These are phyloP conservation scores for Capromys pilorides DNA, from an alignment of 2,797 vertebrate genomes.

Conservation along the genomic window DNA sequence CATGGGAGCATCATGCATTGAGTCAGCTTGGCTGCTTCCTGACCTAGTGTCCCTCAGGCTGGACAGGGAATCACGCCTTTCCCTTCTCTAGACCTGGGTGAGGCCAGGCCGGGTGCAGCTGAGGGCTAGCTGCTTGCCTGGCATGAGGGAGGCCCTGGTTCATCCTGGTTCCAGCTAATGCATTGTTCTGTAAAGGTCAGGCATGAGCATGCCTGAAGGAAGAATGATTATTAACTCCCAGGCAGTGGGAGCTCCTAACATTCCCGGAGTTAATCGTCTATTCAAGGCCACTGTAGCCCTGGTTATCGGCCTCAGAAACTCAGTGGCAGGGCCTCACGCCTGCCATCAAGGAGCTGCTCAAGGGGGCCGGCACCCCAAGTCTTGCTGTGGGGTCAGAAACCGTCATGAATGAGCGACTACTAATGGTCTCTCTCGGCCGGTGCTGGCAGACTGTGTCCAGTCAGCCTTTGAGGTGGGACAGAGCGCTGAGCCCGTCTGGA, in stretches of 20 bases:
- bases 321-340: not conserved
- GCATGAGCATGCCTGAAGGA: not conserved
- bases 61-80: not conserved
- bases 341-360: not conserved
- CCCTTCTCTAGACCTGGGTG: not conserved
- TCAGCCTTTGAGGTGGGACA: not conserved
- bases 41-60: not conserved
- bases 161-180: not conserved
- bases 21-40: not conserved
- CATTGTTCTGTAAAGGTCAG: not conserved
- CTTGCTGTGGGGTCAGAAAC: not conserved
- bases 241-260: accelerated
- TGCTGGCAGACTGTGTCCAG: not conserved
- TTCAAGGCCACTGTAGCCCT: not conserved
- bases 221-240: accelerated
- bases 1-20: not conserved
- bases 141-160: not conserved
- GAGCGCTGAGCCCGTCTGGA: not conserved
- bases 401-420: not conserved
- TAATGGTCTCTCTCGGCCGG: not conserved
- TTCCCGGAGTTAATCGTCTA: not conserved
- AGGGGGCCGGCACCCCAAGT: not conserved
- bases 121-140: not conserved
- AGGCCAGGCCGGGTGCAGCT: not conserved
- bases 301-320: not conserved